Conservation (phyloP, 2,797 vertebrate genomes). For the Lindbergichthys nudifrons region DNA sequence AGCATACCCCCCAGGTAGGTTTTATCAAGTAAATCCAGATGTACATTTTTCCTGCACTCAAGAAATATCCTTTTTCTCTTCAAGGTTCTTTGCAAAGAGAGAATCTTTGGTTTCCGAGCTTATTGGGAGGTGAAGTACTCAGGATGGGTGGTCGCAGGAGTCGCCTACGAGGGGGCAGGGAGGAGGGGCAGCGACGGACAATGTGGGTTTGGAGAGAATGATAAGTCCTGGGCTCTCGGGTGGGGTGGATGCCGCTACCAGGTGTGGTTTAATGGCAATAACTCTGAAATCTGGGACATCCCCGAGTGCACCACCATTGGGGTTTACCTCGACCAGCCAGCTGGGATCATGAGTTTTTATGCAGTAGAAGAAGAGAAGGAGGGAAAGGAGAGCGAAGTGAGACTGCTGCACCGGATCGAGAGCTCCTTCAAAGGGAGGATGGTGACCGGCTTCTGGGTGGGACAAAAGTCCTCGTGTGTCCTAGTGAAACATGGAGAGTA, state of each 20-base stretch:
- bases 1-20: conserved; percentile 67
- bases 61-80: neutral
- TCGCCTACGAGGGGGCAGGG: conserved; percentile 47
- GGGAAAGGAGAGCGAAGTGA: conserved; percentile 28
- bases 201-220: conserved; percentile 73
- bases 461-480: conserved; percentile 61
- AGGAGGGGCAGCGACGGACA: conserved; percentile 59
- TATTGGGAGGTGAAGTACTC: conserved; percentile 74
- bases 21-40: neutral
- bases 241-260: conserved; percentile 75
- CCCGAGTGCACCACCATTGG: conserved; percentile 58
- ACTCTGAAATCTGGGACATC: conserved; percentile 52
- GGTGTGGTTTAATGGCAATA: conserved; percentile 58
- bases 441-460: conserved; percentile 75
- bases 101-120: conserved; percentile 57
- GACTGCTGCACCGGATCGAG: conserved; percentile 61
- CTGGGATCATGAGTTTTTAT: conserved; percentile 70
- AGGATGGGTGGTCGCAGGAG: conserved; percentile 65
- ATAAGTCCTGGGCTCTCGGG: conserved; percentile 75
- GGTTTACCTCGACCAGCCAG: conserved; percentile 73
- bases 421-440: conserved; percentile 68
- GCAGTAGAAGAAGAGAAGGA: conserved; percentile 55
- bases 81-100: conserved; percentile 72
- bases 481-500: conserved; percentile 37
- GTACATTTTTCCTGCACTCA: neutral